These are phyloP conservation scores for Cybosia mesomella DNA, from an alignment of 2,888 invertebrate genomes.

Conservation along the genomic window DNA sequence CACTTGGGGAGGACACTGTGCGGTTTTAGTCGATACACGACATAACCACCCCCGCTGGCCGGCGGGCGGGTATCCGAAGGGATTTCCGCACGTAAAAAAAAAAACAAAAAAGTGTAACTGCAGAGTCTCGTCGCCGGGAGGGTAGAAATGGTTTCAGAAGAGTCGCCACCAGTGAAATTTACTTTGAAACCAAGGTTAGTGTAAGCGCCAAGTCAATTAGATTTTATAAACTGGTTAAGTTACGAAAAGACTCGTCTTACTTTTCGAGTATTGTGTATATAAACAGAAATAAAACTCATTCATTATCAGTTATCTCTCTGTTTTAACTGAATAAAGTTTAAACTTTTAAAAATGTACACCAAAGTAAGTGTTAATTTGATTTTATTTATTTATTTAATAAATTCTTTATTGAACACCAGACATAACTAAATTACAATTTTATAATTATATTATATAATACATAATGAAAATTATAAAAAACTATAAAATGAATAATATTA, in stretches of 20 bases:
- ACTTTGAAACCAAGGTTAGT: constrained; percentile 8
- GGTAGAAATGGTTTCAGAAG: neutral
- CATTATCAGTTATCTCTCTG: constrained; percentile 18
- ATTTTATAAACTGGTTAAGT: constrained; percentile 14
- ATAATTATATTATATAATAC: no score
- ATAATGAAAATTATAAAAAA: no score
- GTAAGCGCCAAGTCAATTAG: neutral
- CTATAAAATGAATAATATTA: no score
- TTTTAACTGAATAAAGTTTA: constrained; percentile 5
- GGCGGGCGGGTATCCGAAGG: no score
- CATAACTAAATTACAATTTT: no score
- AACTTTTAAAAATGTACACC: constrained; percentile 21
- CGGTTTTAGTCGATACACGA: no score
- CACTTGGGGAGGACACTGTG: no score
- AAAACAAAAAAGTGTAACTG: no score
- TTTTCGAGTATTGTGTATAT: constrained; percentile 7
- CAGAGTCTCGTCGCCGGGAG: neutral
- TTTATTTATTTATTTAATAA: neutral
- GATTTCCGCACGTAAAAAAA: no score
- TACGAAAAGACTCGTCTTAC: constrained; percentile 11
- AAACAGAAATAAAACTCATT: constrained; percentile 9
- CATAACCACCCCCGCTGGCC: no score
- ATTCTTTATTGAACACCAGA: neutral
- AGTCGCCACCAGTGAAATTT: no score
- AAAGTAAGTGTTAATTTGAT: constrained; percentile 23